phyloP scores from a whole-genome alignment of 2,888 invertebrate species.

The Mimumesa dahlbomi region DNA sequence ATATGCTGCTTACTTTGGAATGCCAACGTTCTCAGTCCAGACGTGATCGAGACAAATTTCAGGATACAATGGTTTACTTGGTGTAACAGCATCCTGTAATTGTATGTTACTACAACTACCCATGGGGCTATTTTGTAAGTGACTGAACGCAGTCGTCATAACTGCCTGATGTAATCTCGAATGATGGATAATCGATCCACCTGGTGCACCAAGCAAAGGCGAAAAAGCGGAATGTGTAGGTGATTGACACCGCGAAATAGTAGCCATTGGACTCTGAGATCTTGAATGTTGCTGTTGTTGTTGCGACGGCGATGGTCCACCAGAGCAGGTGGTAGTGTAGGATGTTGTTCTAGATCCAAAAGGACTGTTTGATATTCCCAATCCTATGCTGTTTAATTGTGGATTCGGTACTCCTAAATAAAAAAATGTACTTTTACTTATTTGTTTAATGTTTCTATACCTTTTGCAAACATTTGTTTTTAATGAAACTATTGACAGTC shows the following conservation, averaged over 20 bases:
- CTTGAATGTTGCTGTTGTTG: constrained; percentile 78
- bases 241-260: constrained; percentile 80
- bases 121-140: constrained; percentile 67
- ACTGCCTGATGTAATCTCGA: constrained; percentile 74
- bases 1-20: constrained; percentile 74
- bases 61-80: constrained; percentile 87
- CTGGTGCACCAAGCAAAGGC: constrained; percentile 66
- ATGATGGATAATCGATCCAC: constrained; percentile 67
- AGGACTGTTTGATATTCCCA: constrained; percentile 67
- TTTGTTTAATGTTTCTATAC: not conserved
- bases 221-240: constrained; percentile 76
- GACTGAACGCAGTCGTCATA: constrained; percentile 68
- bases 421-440: not conserved
- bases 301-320: constrained; percentile 71
- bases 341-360: constrained; percentile 75
- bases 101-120: constrained; percentile 69
- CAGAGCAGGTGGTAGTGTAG: constrained; percentile 72
- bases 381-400: constrained; percentile 63
- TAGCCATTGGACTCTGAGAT: constrained; percentile 82
- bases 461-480: not conserved
- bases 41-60: constrained; percentile 93
- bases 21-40: constrained; percentile 88
- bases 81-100: constrained; percentile 66
- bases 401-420: constrained; percentile 67
- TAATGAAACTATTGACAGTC: not conserved